A percentile compares a stretch with the other conserved stretches of the same genome.
Evolutionary conservation across 2,113 vertebrate genomes (phyloP).

Genomic region (Scomber scombrus): DNA sequence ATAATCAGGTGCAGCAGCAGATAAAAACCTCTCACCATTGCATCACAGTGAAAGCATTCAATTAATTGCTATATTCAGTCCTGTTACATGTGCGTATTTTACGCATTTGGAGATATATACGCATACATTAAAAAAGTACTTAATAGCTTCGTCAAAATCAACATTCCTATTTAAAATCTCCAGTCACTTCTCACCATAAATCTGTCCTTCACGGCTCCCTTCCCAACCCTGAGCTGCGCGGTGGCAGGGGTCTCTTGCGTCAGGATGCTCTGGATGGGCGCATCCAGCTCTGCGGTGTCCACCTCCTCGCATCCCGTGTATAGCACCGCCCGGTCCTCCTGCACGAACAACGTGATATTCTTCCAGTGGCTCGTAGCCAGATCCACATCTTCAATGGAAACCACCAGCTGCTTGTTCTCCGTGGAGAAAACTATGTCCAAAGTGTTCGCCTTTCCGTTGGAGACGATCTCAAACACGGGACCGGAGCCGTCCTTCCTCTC

Average conservation of each 20-base stretch:
- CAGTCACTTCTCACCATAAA: conserved; percentile 90
- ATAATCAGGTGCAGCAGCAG: background rate
- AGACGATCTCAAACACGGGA: conserved; percentile 93
- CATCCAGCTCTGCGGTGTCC: conserved; percentile 92
- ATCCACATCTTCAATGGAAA: conserved; percentile 94
- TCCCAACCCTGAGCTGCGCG: conserved; percentile 92
- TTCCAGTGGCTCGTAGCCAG: conserved; percentile 95
- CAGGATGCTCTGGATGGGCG: conserved; percentile 93
- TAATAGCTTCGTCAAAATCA: background rate
- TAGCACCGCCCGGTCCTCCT: conserved; percentile 94
- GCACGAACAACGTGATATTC: conserved; percentile 97
- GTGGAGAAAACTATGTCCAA: conserved; percentile 93
- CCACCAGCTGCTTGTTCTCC: conserved; percentile 93
- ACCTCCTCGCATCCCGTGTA: conserved; percentile 97
- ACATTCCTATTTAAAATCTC: background rate
- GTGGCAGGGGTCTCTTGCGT: conserved; percentile 87
- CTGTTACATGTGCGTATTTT: conserved; percentile 20
- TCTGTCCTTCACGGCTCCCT: conserved; percentile 94
- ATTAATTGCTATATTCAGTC: background rate
- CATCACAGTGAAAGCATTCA: background rate
- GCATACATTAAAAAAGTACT: background rate
- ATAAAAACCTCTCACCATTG: background rate
- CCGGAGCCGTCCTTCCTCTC: conserved; percentile 93
- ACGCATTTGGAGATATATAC: conserved; percentile 7
- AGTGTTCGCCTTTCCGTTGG: conserved; percentile 96